Base-by-base conservation (phyloP, 2,888 invertebrate genomes). In the Alviniconcha strummeri region DNA sequence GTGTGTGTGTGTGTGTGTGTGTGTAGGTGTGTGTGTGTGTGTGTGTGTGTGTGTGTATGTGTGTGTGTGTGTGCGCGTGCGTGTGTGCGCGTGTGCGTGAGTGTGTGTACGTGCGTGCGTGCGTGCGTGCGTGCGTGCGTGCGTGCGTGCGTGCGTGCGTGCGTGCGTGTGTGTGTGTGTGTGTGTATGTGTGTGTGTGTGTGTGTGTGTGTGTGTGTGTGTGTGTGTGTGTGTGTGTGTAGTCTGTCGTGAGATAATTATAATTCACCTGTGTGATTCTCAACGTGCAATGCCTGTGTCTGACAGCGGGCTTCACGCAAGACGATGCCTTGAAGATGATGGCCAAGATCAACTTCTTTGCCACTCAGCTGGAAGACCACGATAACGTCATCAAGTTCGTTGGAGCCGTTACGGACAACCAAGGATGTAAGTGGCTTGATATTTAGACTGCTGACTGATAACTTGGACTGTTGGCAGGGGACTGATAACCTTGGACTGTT, bases 271-370 rank as follows among this genome's bases (percentile, higher is more conserved):
- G 36, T 36, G 36, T 36, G 36, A 36, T 36, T 36, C 36, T 36
- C 36, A 36, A 36, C 36, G 36, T 36, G 3, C 36, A 36, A 36
- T 36, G 3, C 36, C 36, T 77, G n/a, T 77, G 19, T 69, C 11
- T 84, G 80, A 11, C 76, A 88, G 88, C 81, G 56, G 81, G 84
- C 7, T 84, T 72, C 81, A 83, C 82, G 8, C 81, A 87, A 19
- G 84, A 86, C 17, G 88, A 88, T 64, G 84, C 83, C 11, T 54
- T 85, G 19, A 80, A 88, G 81, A 88, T 89, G 89, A 86, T 83
- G 82, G 89, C 89, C 11, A 89, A 89, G 81, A 87, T 89, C 36
- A 88, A 88, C 83, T 89, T 88, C 79, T 74, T 77, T 54, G 86
- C 86, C 15, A 85, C 82, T 0, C 80, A 84, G 64, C 86, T 86